These are phyloP conservation scores for Pelvicachromis taeniatus DNA, from an alignment of 2,113 vertebrate genomes.

Conservation along the genomic window DNA sequence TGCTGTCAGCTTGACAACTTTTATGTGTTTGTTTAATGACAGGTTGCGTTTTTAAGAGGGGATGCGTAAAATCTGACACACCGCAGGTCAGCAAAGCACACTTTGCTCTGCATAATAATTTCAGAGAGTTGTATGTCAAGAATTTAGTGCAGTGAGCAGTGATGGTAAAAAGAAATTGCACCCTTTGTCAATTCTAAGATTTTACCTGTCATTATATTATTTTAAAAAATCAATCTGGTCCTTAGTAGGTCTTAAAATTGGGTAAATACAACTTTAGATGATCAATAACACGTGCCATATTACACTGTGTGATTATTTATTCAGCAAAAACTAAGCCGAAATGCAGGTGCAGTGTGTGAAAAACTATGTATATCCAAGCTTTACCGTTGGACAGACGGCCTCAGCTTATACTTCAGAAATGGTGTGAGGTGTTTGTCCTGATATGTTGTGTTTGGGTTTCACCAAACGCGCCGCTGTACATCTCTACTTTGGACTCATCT, in stretches of 20 bases:
- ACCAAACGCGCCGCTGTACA: background rate
- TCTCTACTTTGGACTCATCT: background rate
- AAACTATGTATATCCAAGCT: background rate
- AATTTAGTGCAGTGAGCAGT: background rate
- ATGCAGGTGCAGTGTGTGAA: background rate
- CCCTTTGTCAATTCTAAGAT: background rate
- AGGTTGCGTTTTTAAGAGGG: constrained; percentile 25
- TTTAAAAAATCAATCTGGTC: background rate
- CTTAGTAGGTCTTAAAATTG: background rate
- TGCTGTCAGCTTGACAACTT: constrained; percentile 26
- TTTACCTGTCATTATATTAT: background rate
- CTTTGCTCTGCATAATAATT: constrained; percentile 16
- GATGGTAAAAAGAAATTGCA: background rate
- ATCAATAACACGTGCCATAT: background rate
- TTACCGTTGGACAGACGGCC: background rate
- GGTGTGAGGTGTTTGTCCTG: background rate
- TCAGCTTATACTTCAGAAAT: background rate
- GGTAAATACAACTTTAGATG: background rate
- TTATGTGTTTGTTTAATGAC: constrained; percentile 51
- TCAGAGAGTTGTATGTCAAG: background rate
- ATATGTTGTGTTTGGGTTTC: background rate
- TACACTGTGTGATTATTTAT: background rate
- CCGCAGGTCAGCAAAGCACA: constrained; percentile 2
- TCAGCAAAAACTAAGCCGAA: background rate
- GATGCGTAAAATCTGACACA: constrained; percentile 3